These are phyloP conservation scores for Tipula lateralis DNA, from an alignment of 2,888 invertebrate species.

Conservation along the genomic window DNA sequence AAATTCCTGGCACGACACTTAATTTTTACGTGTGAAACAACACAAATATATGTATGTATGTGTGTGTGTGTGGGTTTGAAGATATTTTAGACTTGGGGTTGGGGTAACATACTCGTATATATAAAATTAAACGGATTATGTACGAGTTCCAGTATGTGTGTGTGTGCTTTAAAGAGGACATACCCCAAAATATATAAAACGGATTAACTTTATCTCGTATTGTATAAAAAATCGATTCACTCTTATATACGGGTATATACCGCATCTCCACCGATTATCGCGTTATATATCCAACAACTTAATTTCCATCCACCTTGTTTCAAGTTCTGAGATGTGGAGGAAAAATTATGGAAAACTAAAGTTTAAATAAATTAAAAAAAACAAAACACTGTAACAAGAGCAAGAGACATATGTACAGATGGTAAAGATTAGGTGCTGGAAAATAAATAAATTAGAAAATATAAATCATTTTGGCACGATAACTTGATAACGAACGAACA, in stretches of 20 bases:
- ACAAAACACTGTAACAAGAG: neutral
- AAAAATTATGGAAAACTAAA: neutral
- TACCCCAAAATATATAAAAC: neutral
- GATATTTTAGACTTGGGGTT: neutral
- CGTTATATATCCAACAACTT: neutral
- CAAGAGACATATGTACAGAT: neutral
- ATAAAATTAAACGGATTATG: neutral
- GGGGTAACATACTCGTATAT: neutral
- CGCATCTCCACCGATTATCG: neutral
- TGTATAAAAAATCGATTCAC: neutral
- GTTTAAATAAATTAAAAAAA: neutral
- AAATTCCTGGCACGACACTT: neutral
- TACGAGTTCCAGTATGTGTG: neutral
- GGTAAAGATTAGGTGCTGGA: neutral
- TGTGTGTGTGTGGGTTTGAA: neutral
- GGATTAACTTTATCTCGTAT: neutral
- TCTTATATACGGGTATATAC: neutral
- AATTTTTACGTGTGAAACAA: neutral
- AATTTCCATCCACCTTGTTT: neutral
- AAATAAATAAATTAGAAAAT: conserved; percentile 4
- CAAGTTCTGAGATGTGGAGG: neutral
- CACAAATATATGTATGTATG: neutral
- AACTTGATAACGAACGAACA: neutral
- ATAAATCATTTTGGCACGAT: conserved; percentile 2
- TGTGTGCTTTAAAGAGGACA: neutral